Evolutionary conservation across 2,888 invertebrate species (phyloP).

Genomic region (Lepidocyrtinus sp.): DNA sequence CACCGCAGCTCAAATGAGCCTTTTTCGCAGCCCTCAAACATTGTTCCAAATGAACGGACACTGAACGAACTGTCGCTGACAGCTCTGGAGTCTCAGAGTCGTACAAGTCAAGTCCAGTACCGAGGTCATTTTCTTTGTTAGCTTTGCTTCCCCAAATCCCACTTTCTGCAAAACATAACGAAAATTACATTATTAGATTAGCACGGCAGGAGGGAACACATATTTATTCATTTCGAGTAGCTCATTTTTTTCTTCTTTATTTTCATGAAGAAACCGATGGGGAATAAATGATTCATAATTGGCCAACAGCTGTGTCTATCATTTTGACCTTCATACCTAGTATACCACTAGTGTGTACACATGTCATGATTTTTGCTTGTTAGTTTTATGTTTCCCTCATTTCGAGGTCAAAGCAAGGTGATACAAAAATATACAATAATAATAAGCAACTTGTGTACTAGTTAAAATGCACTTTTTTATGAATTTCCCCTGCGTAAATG

Average conservation of each 20-base stretch:
- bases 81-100: constrained; percentile 69
- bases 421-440: constrained; percentile 26
- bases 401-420: constrained; percentile 50
- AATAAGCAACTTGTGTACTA: no score
- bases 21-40: constrained; percentile 86
- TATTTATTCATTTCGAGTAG: not conserved
- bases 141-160: constrained; percentile 37
- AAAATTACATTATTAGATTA: not conserved
- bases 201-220: not conserved
- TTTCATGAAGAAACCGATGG: no score
- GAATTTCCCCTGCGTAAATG: not conserved
- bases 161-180: constrained; percentile 28
- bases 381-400: constrained; percentile 28
- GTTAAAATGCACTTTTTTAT: constrained; percentile 22
- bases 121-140: constrained; percentile 35
- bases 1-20: constrained; percentile 85
- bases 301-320: not conserved
- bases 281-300: not conserved
- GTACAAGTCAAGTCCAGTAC: constrained; percentile 57
- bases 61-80: constrained; percentile 74
- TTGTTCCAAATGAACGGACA: constrained; percentile 84
- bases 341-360: not conserved
- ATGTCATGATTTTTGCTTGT: constrained; percentile 3
- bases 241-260: not conserved
- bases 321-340: constrained; percentile 42